Base-by-base conservation (phyloP, 2,113 vertebrate genomes). In the Lasiurus borealis region DNA sequence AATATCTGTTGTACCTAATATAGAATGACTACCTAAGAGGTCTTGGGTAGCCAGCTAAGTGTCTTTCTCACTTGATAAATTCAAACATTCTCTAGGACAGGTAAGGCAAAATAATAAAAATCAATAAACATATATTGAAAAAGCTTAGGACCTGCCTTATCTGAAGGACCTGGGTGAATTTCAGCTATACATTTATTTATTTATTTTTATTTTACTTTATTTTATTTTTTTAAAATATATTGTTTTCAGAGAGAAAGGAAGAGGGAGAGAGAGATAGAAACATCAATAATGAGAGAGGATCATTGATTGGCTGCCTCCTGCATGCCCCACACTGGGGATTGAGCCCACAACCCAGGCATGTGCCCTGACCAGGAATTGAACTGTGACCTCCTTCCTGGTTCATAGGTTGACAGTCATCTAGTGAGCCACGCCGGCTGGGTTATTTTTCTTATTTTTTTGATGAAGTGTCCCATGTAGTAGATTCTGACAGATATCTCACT, bases 11-110 rank as follows among this genome's bases (percentile, higher is more conserved):
- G 29, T 48, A 46, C 34, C 78, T 96, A 16, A 14, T 5, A n/a
- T 52, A 9, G 88, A 73, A 91, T 59, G 44, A 78, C 2, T 34
- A 78, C 80, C 93, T 88, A 64, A 91, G 76, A 90, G 96, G 94
- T 90, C 71, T 44, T 72, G 36, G 21, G 18, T 36, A 89, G 16
- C 52, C 36, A 88, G 50, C 8, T 54, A 83, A 31, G 44, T 36
- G 50, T 93, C 40, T 48, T 85, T 80, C 48, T 69, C 27, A 68
- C 14, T 86, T 91, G 29, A 80, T 85, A 88, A 73, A 69, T 91
- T 80, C 36, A 85, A 94, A 86, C 64, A 19, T 76, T 64, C 91
- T 84, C 73, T 89, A 71, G 52, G 34, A 52, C 14, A 82, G 7
- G 5, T 29, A 73, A 77, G 19, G 59, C 69, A 90, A 86, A 62